phyloP scores from a whole-genome alignment of 2,888 invertebrate genomes.

The Limulus polyphemus region DNA sequence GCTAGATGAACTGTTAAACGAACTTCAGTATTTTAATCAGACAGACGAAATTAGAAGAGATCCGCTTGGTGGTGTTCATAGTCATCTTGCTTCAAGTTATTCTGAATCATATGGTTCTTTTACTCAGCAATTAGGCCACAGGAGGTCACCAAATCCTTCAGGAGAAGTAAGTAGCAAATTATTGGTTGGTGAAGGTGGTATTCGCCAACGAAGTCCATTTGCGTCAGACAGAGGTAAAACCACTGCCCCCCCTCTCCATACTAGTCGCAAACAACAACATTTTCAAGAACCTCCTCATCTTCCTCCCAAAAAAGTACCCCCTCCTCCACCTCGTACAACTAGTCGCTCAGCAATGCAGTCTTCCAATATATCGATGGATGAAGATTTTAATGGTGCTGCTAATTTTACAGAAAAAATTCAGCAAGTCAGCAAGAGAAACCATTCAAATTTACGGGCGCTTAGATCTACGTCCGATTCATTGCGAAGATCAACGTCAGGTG shows the following conservation, averaged over 20 bases:
- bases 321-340: conserved; percentile 19
- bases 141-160: conserved; percentile 28
- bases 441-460: no score
- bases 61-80: not conserved
- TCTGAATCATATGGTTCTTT: conserved; percentile 44
- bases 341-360: conserved; percentile 11
- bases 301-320: conserved; percentile 17
- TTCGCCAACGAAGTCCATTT: conserved; percentile 26
- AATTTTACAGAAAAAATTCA: conserved; percentile 18
- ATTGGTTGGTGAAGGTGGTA: conserved; percentile 40
- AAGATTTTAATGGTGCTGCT: conserved; percentile 30
- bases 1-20: conserved; percentile 92
- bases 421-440: not conserved
- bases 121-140: conserved; percentile 64
- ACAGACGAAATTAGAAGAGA: conserved; percentile 17
- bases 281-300: not conserved
- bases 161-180: conserved; percentile 37
- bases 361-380: no score
- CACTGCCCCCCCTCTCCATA: conserved; percentile 18
- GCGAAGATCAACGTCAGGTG: no score
- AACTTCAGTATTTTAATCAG: conserved; percentile 61
- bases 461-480: conserved; percentile 15
- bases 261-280: conserved; percentile 2
- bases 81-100: conserved; percentile 2
- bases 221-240: conserved; percentile 6